Base-by-base conservation (phyloP, 2,888 invertebrate genomes). In the Melangyna quadrimaculata region DNA sequence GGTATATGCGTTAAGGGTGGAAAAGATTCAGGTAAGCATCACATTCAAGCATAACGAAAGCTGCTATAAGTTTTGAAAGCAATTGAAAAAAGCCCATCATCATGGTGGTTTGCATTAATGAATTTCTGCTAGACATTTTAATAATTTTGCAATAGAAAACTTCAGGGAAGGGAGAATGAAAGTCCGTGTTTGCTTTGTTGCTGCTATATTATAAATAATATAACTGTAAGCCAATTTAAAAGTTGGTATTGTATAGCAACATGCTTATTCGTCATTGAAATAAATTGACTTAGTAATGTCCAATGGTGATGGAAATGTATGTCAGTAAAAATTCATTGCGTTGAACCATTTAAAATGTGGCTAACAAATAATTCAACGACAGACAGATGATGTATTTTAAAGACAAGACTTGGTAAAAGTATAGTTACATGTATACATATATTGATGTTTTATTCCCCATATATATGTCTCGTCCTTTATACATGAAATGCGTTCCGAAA, bases 1-100 rank as follows among this genome's bases (percentile, higher is more conserved):
- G 97, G 97, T 87, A 97, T 97, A 90, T 97, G 97, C 93, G 97
- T 97, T 91, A 97, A 97, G 93, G 97, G 97, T 90, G 97, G 97
- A 89, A 97, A 97, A 93, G 97, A 97, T 92, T 95, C 97, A 92
- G 97, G 97, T 97, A 91, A 86, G 88, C 78, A 65, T 35, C 19
- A 32, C 32, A 55, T 32, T 29, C 22, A 67, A 51, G 10, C 7
- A 65, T 29, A 32, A 67, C 22, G 51, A 35, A 35, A 67, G 5
- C 51, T 32, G 17, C 1, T 35, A n/a, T 35, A 35, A 24, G n/a
- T 24, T 51, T 51, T 67, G 22, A 51, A 67, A 51, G 19, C 22
- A 51, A 22, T 51, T 61, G 6, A 1, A 14, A 19, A 65, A 45
- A 32, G 24, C 45, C 27, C 14, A 65, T 65, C 19, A 45, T 45